phyloP scores from a whole-genome alignment of 2,888 invertebrate genomes.

The Heliconius sara region DNA sequence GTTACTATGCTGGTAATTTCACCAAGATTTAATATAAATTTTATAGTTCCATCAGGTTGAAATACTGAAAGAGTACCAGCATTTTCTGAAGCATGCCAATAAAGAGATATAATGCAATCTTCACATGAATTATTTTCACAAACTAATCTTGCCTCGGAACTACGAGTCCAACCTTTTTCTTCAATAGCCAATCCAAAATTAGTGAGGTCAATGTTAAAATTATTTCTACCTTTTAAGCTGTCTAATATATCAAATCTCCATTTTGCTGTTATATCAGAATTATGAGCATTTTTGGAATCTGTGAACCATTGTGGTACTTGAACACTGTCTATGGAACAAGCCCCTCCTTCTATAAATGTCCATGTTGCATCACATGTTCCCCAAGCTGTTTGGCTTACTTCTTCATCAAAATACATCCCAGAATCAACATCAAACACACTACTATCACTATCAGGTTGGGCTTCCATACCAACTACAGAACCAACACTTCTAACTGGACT shows the following conservation, averaged over 20 bases:
- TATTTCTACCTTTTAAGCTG: conserved; percentile 85
- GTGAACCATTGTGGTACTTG: conserved; percentile 91
- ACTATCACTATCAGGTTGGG: conserved; percentile 93
- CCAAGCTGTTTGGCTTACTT: conserved; percentile 89
- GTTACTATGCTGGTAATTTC: conserved; percentile 91
- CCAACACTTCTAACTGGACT: conserved; percentile 95
- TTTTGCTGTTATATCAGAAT: conserved; percentile 87
- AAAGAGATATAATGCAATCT: conserved; percentile 91
- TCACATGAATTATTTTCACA: conserved; percentile 84
- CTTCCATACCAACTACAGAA: conserved; percentile 92
- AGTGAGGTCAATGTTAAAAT: conserved; percentile 79
- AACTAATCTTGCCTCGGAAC: conserved; percentile 89
- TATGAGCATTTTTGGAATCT: conserved; percentile 84
- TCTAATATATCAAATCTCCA: conserved; percentile 91
- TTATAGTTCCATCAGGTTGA: conserved; percentile 90
- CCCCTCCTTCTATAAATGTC: conserved; percentile 92
- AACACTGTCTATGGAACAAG: conserved; percentile 89
- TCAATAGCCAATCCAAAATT: conserved; percentile 91
- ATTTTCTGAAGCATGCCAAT: conserved; percentile 90
- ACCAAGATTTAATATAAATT: conserved; percentile 88
- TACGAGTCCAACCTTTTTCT: conserved; percentile 93
- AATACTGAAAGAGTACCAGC: conserved; percentile 90
- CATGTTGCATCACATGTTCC: conserved; percentile 92
- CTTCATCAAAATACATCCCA: conserved; percentile 92
- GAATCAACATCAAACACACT: conserved; percentile 92